Evolutionary conservation across 2,888 invertebrate genomes (phyloP).

Genomic region (Bembecia ichneumoniformis): DNA sequence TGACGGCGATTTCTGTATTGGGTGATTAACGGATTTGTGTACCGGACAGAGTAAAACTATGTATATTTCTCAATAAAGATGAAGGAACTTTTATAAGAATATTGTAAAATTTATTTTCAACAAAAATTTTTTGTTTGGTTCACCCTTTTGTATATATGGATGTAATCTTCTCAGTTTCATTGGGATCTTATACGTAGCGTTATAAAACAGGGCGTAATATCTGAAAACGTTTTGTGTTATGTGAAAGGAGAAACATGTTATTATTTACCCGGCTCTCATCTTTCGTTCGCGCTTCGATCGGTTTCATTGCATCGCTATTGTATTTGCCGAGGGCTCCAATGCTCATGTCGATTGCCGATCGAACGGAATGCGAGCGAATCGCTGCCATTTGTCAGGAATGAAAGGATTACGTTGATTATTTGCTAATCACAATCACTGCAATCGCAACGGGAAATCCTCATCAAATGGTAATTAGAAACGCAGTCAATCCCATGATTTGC

Average conservation of each 20-base stretch:
- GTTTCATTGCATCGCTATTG: constrained; percentile 52
- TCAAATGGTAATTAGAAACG: background rate
- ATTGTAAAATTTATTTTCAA: no score
- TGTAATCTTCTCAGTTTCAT: no score
- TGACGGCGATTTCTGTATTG: no score
- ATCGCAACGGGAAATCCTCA: constrained; percentile 1
- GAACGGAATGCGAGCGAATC: constrained; percentile 37
- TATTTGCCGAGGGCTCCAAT: constrained; percentile 61
- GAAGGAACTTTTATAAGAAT: no score
- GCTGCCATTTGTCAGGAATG: constrained; percentile 41
- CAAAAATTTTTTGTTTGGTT: no score
- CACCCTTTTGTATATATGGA: no score
- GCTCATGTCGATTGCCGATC: constrained; percentile 61
- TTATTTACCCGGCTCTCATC: constrained; percentile 53
- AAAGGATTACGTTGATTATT: constrained; percentile 39
- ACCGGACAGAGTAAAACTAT: no score
- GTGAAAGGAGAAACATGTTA: constrained; percentile 23
- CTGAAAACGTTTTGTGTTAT: background rate
- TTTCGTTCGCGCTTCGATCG: constrained; percentile 37
- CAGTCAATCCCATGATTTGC: background rate
- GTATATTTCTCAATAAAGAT: no score
- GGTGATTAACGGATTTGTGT: no score
- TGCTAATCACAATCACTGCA: constrained; percentile 32
- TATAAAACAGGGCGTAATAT: background rate
- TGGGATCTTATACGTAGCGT: no score